Evolutionary conservation across 2,113 vertebrate genomes (phyloP).

Genomic region (Pseudopipra pipra): DNA sequence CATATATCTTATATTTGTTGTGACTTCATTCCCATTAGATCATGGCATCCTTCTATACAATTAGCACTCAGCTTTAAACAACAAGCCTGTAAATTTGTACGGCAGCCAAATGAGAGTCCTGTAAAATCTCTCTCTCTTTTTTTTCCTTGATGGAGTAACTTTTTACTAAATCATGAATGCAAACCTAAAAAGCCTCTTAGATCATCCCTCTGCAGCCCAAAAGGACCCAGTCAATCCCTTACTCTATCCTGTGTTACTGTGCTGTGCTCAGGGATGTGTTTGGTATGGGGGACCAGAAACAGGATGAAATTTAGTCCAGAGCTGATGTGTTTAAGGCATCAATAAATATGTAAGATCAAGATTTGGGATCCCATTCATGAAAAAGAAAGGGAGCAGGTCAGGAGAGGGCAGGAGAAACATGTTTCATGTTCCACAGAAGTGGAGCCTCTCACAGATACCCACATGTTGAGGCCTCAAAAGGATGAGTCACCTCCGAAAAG

Average conservation of each 20-base stretch:
- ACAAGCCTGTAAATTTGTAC: not conserved
- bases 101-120: not conserved
- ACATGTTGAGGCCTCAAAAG: not conserved
- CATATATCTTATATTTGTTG: not conserved
- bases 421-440: not conserved
- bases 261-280: not conserved
- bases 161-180: not conserved
- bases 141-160: not conserved
- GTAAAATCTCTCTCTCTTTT: not conserved
- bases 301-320: not conserved
- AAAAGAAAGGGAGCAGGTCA: not conserved
- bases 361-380: not conserved
- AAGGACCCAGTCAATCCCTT: not conserved
- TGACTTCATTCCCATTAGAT: conserved; percentile 29
- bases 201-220: not conserved
- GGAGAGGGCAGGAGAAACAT: not conserved
- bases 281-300: not conserved
- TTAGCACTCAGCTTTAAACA: not conserved
- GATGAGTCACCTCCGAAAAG: not conserved
- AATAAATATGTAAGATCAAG: not conserved
- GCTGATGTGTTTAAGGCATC: not conserved
- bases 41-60: conserved; percentile 12
- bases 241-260: not conserved
- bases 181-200: not conserved
- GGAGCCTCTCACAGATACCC: not conserved